Conservation (phyloP, 2,888 invertebrate genomes). For the Pammene fasciana region DNA sequence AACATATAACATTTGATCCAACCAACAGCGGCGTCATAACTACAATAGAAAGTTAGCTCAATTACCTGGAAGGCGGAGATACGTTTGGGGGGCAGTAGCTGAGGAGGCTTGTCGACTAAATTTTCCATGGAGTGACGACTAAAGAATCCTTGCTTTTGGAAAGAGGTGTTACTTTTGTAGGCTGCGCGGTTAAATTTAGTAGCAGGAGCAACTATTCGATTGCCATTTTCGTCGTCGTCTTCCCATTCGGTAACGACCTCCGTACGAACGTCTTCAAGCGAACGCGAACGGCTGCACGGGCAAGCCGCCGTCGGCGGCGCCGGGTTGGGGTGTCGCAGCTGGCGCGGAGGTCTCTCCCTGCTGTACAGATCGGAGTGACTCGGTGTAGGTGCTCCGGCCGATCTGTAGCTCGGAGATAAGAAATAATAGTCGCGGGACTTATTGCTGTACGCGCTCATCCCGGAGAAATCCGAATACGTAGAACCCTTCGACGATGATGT, state of each 20-base stretch:
- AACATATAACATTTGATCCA: conserved; percentile 48
- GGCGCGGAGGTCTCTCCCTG: conserved; percentile 68
- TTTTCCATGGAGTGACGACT: conserved; percentile 89
- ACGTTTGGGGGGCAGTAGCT: conserved; percentile 79
- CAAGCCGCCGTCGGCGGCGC: conserved; percentile 72
- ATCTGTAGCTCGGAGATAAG: conserved; percentile 87
- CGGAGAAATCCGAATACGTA: conserved; percentile 79
- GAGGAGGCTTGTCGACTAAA: conserved; percentile 82
- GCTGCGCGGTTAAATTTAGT: conserved; percentile 76
- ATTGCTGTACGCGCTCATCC: conserved; percentile 78
- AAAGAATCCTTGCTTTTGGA: conserved; percentile 77
- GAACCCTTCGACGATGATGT: conserved; percentile 74
- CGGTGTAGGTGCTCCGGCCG: conserved; percentile 84
- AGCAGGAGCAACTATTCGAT: conserved; percentile 79
- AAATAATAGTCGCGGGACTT: conserved; percentile 84
- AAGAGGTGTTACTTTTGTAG: conserved; percentile 66
- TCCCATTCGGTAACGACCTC: conserved; percentile 86
- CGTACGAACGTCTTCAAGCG: conserved; percentile 88
- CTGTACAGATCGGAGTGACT: conserved; percentile 68
- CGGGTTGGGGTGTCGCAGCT: conserved; percentile 72
- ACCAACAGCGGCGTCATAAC: conserved; percentile 56
- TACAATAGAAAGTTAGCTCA: conserved; percentile 66
- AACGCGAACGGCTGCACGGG: conserved; percentile 86
- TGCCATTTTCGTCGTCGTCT: conserved; percentile 85
- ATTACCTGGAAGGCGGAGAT: conserved; percentile 83